Evolutionary conservation across 1,140 invertebrate species (phyloP).

Genomic region (Drosophila repletoides): DNA sequence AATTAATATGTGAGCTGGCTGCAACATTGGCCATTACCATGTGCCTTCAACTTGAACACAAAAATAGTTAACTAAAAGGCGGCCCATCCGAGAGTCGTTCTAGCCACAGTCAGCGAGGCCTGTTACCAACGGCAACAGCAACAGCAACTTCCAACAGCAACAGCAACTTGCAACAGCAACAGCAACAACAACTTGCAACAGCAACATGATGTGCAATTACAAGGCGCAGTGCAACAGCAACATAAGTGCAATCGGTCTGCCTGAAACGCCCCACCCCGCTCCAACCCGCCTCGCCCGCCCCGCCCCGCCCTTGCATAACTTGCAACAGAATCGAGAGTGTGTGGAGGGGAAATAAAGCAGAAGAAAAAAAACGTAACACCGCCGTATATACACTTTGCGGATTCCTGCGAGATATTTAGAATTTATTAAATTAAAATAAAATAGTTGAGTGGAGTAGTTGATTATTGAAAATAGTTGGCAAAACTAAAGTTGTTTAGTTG

Average conservation of each 20-base stretch:
- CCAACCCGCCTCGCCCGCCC: no score
- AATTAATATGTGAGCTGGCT: constrained; percentile 80
- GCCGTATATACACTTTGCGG: no score
- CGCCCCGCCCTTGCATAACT: constrained; percentile 41
- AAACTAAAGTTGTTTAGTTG: no score
- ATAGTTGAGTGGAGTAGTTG: no score
- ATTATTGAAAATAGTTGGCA: no score
- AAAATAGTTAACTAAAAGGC: constrained; percentile 80
- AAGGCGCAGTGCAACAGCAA: constrained; percentile 65
- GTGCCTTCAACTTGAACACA: constrained; percentile 80
- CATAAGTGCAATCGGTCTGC: constrained; percentile 63
- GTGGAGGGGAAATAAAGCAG: not conserved
- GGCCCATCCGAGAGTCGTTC: constrained; percentile 10
- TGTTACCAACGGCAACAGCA: constrained; percentile 60
- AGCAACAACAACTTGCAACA: constrained; percentile 66
- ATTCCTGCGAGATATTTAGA: no score
- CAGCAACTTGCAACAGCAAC: constrained; percentile 59
- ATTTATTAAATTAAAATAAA: no score
- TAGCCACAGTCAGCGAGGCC: constrained; percentile 17
- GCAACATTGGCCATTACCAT: constrained; percentile 79
- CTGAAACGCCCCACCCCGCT: no score
- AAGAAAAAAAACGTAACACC: constrained; percentile 8
- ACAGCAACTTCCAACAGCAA: constrained; percentile 56
- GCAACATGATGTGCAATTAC: constrained; percentile 80
- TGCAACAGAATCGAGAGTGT: constrained; percentile 35